A percentile compares a stretch with the other conserved stretches of the same genome.
Conservation (phyloP, 23 tunicate species). For the Styela clava region DNA sequence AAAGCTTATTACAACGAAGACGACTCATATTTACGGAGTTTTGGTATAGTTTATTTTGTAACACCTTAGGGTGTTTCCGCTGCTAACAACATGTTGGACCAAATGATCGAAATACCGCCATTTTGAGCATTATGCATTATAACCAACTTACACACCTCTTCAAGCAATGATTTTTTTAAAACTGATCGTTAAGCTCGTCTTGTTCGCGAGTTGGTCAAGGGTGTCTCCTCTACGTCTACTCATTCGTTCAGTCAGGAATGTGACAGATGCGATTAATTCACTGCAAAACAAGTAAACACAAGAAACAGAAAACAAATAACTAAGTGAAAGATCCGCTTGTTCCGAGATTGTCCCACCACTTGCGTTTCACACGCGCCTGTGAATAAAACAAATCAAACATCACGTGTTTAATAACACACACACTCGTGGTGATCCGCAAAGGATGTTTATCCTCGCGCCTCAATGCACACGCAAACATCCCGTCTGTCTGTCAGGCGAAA, state of each 20-base stretch:
- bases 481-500: not conserved
- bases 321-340: not conserved
- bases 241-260: not conserved
- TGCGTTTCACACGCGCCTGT: not conserved
- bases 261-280: not conserved
- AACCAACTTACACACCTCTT: no score
- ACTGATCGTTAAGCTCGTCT: no score
- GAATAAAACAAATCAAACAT: not conserved
- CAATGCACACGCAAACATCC: constrained; percentile 5
- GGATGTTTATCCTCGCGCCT: constrained; percentile 4
- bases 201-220: no score
- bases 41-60: no score
- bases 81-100: no score
- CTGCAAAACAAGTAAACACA: not conserved
- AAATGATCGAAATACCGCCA: no score
- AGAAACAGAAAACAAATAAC: not conserved
- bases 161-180: no score
- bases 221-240: no score
- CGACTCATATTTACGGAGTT: no score
- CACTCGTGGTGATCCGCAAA: not conserved
- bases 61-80: no score
- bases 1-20: no score
- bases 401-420: not conserved
- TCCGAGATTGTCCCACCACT: not conserved
- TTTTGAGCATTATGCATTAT: no score